These are phyloP conservation scores for Lutjanus argentimaculatus DNA, from an alignment of 2,797 vertebrate species.

Conservation along the genomic window DNA sequence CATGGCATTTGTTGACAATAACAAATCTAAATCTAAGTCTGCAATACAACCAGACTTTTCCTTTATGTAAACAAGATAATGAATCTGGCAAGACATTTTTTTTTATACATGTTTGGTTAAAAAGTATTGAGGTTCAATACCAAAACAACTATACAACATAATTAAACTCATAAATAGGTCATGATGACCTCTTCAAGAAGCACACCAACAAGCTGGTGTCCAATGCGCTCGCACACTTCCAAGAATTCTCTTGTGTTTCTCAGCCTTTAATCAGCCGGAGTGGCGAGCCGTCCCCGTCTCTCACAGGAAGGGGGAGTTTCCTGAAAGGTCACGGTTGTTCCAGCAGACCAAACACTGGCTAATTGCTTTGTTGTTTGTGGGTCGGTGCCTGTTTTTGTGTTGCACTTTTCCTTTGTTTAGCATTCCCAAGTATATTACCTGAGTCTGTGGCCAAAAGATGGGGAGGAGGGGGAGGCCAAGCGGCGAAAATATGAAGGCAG, in stretches of 20 bases:
- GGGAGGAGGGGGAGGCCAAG: conserved; percentile 42
- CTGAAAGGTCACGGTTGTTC: conserved; percentile 79
- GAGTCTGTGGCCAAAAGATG: conserved; percentile 64
- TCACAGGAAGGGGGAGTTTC: conserved; percentile 80
- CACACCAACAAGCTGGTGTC: conserved; percentile 18
- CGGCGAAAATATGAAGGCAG: conserved; percentile 58
- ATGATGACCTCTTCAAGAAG: conserved; percentile 47
- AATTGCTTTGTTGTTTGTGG: conserved; percentile 82
- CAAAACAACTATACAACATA: conserved; percentile 16
- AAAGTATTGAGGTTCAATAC: not conserved
- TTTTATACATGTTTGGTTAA: too few relatives aligned
- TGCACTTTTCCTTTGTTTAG: conserved; percentile 80
- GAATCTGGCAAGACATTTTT: not conserved
- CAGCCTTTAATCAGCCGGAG: conserved; percentile 55
- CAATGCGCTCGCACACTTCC: conserved; percentile 37
- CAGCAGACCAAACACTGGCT: conserved; percentile 83
- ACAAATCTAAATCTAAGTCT: not conserved
- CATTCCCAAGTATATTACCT: conserved; percentile 83
- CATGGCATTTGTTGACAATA: conserved; percentile 6
- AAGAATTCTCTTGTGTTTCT: conserved; percentile 59
- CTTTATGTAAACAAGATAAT: not conserved
- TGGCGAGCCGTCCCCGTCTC: conserved; percentile 50
- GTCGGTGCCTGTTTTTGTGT: conserved; percentile 76
- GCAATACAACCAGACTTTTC: not conserved
- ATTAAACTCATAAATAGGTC: not conserved